Percentiles rank a stretch among this genome's conserved stretches.
phyloP scores from a whole-genome alignment of 2,888 invertebrate species.

The Xestia sexstrigata region DNA sequence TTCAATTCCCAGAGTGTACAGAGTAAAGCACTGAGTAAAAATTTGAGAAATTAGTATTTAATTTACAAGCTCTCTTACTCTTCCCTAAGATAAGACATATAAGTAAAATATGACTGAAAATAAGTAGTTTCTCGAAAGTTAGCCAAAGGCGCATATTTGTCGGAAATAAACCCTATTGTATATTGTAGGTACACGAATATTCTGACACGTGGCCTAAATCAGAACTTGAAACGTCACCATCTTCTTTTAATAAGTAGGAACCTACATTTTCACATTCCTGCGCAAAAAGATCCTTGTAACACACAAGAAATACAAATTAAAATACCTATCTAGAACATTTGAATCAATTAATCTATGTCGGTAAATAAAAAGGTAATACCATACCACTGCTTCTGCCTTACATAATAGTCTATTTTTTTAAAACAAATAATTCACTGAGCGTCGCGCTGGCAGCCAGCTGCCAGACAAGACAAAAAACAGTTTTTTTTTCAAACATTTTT shows the following conservation, averaged over 20 bases:
- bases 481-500: slow-evolving; percentile 19
- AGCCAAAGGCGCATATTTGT: neutral
- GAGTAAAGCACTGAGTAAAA: neutral
- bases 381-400: neutral
- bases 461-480: slow-evolving; percentile 42
- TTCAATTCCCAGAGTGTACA: too few relatives aligned
- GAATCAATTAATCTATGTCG: neutral
- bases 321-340: neutral
- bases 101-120: neutral
- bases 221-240: neutral
- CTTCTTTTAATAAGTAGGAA: neutral
- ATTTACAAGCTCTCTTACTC: neutral
- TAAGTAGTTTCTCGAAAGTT: neutral
- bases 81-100: neutral
- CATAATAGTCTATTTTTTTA: slow-evolving; percentile 27
- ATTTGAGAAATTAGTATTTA: neutral
- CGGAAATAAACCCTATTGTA: neutral
- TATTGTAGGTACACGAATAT: too few relatives aligned
- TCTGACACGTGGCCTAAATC: neutral
- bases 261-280: neutral
- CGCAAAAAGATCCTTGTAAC: neutral
- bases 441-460: slow-evolving; percentile 11
- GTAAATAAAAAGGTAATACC: slow-evolving; percentile 7
- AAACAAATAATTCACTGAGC: slow-evolving; percentile 28
- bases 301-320: neutral